Evolutionary conservation across 2,797 vertebrate genomes (phyloP), one percentile per base, ranked within the genome.

Genomic region (Pipistrellus kuhlii): DNA sequence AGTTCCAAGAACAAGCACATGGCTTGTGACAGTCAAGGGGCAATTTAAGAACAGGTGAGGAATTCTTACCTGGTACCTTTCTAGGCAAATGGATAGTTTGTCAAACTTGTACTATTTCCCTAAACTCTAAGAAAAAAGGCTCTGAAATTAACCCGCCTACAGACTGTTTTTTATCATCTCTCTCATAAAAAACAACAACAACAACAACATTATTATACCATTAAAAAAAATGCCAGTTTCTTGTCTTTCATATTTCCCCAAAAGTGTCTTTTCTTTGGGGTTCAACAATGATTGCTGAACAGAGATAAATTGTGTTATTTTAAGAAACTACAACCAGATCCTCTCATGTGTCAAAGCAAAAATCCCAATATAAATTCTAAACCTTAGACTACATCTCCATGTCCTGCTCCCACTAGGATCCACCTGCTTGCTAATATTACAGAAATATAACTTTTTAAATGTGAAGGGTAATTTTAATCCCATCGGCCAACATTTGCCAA

Each of bases 331-430:
- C 17, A 18, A 90, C 59, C 41, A 92, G 92, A 91, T 87, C 46
- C 32, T 88, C 62, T 88, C 55, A 77, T 64, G 83, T 6, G 5
- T 91, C 81, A 89, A 82, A 93, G 77, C 32, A 80, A 94, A 94
- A 85, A 38, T 83, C 38, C 32, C 18, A 75, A 88, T 94, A 91
- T 93, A 96, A 92, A 84, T 69, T 93, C 62, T 84, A 85, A 92
- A 94, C 57, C 75, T 90, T 75, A 77, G 46, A 57, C 53, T 88
- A 57, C 82, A 35, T 14, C 30, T 85, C 85, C n/a, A 75, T 81
- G 48, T 94, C 77, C 48, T 85, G 27, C 32, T 44, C 69, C n/a
- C 18, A 6, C 23, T n/a, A 59, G 20, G 46, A 85, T 71, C 85
- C 38, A 92, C 64, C 69, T 95, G 38, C 73, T 93, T 92, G 91